phyloP scores from a whole-genome alignment of 2,113 vertebrate genomes.

The Gopherus flavomarginatus region DNA sequence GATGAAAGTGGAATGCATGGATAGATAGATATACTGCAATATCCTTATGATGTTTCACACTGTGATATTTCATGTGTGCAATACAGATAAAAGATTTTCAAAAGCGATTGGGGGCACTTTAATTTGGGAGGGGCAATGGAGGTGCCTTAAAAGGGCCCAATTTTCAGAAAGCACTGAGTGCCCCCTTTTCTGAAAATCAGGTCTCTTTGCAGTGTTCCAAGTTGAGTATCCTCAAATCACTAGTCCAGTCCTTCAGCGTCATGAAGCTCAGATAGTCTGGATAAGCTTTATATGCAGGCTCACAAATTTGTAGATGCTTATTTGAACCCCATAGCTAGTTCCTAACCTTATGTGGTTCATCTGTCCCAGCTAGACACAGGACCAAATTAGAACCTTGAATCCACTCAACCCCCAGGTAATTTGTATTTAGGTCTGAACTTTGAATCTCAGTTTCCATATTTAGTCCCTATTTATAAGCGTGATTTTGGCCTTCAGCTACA shows the following conservation, averaged over 20 bases:
- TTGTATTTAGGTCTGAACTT: neutral
- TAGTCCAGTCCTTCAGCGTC: rapidly evolving
- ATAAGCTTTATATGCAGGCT: neutral
- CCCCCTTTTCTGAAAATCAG: neutral
- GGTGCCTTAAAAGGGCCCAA: neutral
- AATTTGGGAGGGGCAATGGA: neutral
- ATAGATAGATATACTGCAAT: conserved; percentile 35
- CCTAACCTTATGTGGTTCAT: neutral
- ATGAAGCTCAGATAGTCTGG: rapidly evolving
- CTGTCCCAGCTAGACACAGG: neutral
- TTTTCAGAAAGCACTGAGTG: neutral
- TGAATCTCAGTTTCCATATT: neutral
- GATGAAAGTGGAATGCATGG: conserved; percentile 41
- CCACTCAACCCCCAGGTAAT: neutral
- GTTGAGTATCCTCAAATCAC: neutral
- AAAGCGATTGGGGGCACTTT: rapidly evolving
- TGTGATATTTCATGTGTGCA: neutral
- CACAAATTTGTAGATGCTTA: neutral
- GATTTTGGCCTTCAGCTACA: neutral
- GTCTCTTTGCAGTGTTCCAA: rapidly evolving
- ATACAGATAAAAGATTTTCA: neutral
- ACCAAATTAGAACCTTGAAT: neutral
- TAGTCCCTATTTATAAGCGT: neutral
- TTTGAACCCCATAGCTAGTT: neutral
- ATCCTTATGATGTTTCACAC: neutral